These are phyloP conservation scores for Trichogramma dendrolimi DNA, from an alignment of 2,888 invertebrate species.

Conservation along the genomic window DNA sequence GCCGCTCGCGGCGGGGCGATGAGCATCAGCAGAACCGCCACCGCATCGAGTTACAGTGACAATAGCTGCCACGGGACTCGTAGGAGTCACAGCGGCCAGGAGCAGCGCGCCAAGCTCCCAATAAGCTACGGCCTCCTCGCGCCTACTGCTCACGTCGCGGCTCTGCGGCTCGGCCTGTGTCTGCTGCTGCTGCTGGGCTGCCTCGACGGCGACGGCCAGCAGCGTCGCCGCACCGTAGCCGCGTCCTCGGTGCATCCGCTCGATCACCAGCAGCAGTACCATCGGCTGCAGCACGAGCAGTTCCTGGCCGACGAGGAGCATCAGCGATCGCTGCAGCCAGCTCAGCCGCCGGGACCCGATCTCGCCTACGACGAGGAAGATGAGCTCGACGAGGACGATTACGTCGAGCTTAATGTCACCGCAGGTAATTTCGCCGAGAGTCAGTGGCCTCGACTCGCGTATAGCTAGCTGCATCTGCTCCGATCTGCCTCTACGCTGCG, in stretches of 20 bases:
- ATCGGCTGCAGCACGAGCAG: conserved; percentile 23
- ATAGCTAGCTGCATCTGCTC: not conserved
- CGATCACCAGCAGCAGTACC: conserved; percentile 28
- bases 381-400: conserved; percentile 49
- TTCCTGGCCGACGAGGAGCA: conserved; percentile 24
- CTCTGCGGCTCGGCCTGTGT: not conserved
- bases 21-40: not conserved
- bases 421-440: conserved; percentile 41
- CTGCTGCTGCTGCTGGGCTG: not conserved
- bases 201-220: conserved; percentile 9
- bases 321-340: conserved; percentile 32
- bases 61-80: not conserved
- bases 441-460: too few relatives aligned
- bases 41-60: not conserved
- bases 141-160: not conserved
- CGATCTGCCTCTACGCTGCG: not conserved
- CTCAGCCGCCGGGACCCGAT: conserved; percentile 14
- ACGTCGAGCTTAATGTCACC: conserved; percentile 49
- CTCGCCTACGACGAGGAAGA: conserved; percentile 45
- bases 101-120: not conserved
- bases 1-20: not conserved
- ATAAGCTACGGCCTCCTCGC: too few relatives aligned
- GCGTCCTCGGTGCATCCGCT: conserved; percentile 23
- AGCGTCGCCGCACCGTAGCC: not conserved
- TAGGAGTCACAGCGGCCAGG: conserved; percentile 19